Evolutionary conservation across 2,888 invertebrate genomes (phyloP), one percentile per base, ranked within the genome.

Genomic region (Ichneumoninae sp.): DNA sequence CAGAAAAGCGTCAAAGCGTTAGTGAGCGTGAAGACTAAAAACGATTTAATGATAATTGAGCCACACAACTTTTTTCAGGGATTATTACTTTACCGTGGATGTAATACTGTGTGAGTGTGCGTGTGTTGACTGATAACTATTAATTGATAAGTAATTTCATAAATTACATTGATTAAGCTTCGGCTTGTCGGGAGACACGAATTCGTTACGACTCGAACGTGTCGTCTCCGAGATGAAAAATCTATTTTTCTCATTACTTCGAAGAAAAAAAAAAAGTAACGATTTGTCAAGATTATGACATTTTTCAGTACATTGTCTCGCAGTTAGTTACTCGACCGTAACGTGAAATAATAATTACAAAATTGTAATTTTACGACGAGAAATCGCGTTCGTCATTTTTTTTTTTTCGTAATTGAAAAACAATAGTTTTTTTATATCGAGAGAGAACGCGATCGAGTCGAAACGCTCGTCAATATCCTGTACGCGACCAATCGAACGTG

Each of bases 21-120:
- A 68, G 68, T 69, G 70, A 82, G 52, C 50, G 70, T 57, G 60
- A 74, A 77, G 77, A 80, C 69, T 70, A 76, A 76, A 71, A 66
- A 76, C 78, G 78, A 62, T 79, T 83, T 76, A 57, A 77, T 78
- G 22, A 69, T 77, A 87, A 33, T 62, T 82, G 85, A 90, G 89
- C 89, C 90, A 90, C 89, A 89, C 90, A 90, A 91, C 91, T 90
- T 87, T 90, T 90, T 90, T 93, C 92, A 92, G 92, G 92, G 92
- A 93, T 91, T 92, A 91, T 91, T 92, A 92, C 89, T 91, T 93
- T 86, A 92, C 89, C 92, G 90, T 90, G 93, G 87, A 92, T 93
- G 93, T 92, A 92, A 93, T 91, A 89, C 89, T 90, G 93, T 91
- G 92, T 93, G 92, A 92, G 92, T 91, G 92, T 91, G 93, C 90